Evolutionary conservation across 1,140 invertebrate genomes (phyloP).

Genomic region (Hyles euphorbiae): DNA sequence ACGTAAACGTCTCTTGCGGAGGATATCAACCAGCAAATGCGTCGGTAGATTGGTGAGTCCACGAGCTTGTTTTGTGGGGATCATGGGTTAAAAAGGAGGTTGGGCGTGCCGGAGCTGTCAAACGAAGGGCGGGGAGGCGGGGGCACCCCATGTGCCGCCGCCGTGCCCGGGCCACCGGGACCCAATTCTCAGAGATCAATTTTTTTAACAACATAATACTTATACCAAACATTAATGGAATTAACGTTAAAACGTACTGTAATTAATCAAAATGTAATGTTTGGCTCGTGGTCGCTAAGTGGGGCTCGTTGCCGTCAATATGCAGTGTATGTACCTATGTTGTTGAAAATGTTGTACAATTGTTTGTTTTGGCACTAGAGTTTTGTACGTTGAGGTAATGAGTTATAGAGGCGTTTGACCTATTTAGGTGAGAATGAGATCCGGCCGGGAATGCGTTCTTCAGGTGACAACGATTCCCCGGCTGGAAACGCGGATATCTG

Average conservation of each 20-base stretch:
- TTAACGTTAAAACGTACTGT: background rate
- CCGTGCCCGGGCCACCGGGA: constrained; percentile 9
- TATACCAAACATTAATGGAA: background rate
- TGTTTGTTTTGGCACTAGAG: constrained; percentile 14
- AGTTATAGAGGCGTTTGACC: constrained; percentile 28
- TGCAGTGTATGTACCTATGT: no score
- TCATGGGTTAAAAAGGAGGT: constrained; percentile 18
- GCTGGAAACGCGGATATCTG: no score
- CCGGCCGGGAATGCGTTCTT: constrained; percentile 5
- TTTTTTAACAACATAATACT: constrained; percentile 15
- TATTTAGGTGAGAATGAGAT: constrained; percentile 25
- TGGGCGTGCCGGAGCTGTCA: constrained; percentile 54
- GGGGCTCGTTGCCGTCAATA: background rate
- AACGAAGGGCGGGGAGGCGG: constrained; percentile 31
- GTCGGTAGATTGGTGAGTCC: constrained; percentile 62
- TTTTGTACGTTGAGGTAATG: constrained; percentile 27
- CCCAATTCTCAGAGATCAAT: constrained; percentile 35
- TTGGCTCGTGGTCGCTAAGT: constrained; percentile 19
- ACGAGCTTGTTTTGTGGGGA: constrained; percentile 17
- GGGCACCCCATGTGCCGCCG: constrained; percentile 50
- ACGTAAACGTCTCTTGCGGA: constrained; percentile 50
- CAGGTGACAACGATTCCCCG: constrained; percentile 22
- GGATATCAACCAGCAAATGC: constrained; percentile 69
- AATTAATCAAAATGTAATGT: constrained; percentile 5
- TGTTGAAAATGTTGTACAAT: background rate